phyloP scores from a whole-genome alignment of 1,140 invertebrate genomes.

The Tetramorium parvispinum region DNA sequence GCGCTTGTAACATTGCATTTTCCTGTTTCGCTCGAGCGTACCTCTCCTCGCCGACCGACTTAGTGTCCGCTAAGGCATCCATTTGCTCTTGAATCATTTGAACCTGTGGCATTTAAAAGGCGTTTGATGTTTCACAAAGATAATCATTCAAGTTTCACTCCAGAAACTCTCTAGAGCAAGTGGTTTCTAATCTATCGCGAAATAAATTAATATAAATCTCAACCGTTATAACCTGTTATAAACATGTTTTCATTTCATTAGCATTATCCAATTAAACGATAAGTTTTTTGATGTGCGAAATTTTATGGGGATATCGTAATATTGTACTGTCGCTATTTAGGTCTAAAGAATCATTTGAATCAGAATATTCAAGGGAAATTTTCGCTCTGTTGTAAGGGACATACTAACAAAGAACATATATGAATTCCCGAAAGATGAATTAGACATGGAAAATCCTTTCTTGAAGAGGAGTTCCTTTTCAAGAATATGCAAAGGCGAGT shows the following conservation, averaged over 20 bases:
- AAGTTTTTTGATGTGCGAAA: background rate
- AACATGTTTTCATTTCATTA: background rate
- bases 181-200: background rate
- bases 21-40: slow-evolving; percentile 95
- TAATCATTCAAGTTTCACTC: background rate
- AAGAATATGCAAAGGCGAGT: too few species aligned
- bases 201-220: background rate
- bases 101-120: slow-evolving; percentile 87
- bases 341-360: background rate
- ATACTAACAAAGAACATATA: too few species aligned
- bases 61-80: slow-evolving; percentile 93
- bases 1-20: slow-evolving; percentile 94
- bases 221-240: background rate
- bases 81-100: slow-evolving; percentile 96
- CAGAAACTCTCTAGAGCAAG: background rate
- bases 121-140: background rate
- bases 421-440: too few species aligned
- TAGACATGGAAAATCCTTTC: too few species aligned
- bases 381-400: background rate
- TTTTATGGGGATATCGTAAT: background rate
- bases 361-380: background rate
- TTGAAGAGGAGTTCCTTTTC: too few species aligned
- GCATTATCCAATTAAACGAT: background rate
- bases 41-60: slow-evolving; percentile 93
- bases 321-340: background rate